Evolutionary conservation across 2,888 invertebrate genomes (phyloP), one percentile per base, ranked within the genome.

Genomic region (Conistra vaccinii): DNA sequence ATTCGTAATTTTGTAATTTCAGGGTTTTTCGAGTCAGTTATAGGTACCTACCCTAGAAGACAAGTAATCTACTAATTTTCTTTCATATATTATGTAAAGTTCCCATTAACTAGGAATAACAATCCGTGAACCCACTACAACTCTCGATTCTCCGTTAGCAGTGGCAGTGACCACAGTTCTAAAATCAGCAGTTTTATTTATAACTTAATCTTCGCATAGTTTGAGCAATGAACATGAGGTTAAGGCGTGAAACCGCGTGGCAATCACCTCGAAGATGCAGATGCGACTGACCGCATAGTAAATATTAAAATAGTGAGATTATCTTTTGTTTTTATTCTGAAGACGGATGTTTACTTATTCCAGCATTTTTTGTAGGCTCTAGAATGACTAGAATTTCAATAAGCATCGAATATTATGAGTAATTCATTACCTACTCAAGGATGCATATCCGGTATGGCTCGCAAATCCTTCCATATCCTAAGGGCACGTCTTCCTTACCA

Each of bases 101-200:
- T 53, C 12, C 53, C 5, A 67, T 39, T 10, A 9, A 74, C 17
- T 45, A n/a, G n/a, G n/a, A n/a, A 29, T 12, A 60, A 53, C 20
- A 51, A 35, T 48, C 14, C 48, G 23, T 55, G 61, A 72, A 62
- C 61, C 53, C 14, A 12, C 29, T 14, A 51, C 60, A 62, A 69
- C 60, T 45, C 57, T 35, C 23, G 23, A 26, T 29, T 58, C 55
- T 23, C 57, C n/a, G 73, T 39, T 39, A 45, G 45, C 66, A 42
- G 66, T 73, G 79, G 73, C 84, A 81, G 72, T 80, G 72, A 58
- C 73, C 73, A 72, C 48, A 26, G 68, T 67, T 78, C 65, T 81
- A 83, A 78, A 73, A 69, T 69, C 53, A 83, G 20, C 65, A 29
- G 51, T 7, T 60, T 14, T 83, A 83, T 83, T 83, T 69, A 73